These are phyloP conservation scores for Caenorhabditis briggsae DNA, from an alignment of 1,140 invertebrate species.

Conservation along the genomic window DNA sequence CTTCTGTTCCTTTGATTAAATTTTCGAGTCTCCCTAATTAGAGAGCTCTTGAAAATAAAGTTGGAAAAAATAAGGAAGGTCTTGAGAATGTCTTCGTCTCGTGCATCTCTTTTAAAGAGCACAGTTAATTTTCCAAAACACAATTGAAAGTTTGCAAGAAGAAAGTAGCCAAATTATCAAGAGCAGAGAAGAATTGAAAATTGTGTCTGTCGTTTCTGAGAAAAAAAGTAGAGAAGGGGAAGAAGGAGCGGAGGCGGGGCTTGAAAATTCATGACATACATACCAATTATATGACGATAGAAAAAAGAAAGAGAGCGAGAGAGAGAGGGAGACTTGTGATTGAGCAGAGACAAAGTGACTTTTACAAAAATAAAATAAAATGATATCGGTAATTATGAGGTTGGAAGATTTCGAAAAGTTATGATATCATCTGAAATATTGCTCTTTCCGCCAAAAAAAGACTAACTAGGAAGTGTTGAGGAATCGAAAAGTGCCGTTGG, in stretches of 20 bases:
- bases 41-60: neutral
- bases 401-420: neutral
- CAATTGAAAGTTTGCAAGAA: neutral
- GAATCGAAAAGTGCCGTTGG: neutral
- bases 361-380: neutral
- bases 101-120: neutral
- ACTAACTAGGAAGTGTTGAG: neutral
- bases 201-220: neutral
- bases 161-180: conserved; percentile 6
- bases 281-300: conserved; percentile 47
- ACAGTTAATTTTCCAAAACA: conserved; percentile 17
- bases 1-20: neutral
- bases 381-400: conserved; percentile 6
- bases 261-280: conserved; percentile 49
- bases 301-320: too few species aligned
- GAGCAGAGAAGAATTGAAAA: neutral
- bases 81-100: neutral
- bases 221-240: neutral
- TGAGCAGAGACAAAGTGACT: neutral
- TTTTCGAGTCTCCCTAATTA: neutral
- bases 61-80: neutral
- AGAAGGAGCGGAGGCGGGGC: conserved; percentile 8
- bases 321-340: neutral
- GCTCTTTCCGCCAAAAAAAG: neutral
- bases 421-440: conserved; percentile 3